phyloP scores from a whole-genome alignment of 92 coral and sea anemone species.

The Palythoa grandis region DNA sequence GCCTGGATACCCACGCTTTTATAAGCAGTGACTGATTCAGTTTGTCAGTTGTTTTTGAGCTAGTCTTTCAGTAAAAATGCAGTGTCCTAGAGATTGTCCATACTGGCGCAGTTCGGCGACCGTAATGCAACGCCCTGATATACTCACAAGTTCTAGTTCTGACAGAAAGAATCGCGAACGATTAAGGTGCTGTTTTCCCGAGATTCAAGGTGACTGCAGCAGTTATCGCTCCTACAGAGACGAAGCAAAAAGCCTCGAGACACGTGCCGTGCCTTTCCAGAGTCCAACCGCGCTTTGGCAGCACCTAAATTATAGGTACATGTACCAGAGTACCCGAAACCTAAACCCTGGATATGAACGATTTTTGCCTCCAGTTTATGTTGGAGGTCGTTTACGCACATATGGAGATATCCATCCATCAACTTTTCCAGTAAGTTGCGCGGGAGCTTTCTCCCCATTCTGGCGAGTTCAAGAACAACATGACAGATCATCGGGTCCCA shows the following conservation, averaged over 20 bases:
- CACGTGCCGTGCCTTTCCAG: conserved; percentile 22
- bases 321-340: neutral
- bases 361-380: conserved; percentile 35
- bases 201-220: conserved; percentile 12
- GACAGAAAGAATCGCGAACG: conserved; percentile 14
- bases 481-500: neutral
- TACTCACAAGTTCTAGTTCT: conserved; percentile 10
- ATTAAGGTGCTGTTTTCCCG: conserved; percentile 4
- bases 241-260: conserved; percentile 7
- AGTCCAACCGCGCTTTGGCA: conserved; percentile 25
- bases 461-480: conserved; percentile 3
- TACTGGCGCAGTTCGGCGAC: conserved; percentile 11
- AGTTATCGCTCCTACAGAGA: conserved; percentile 10
- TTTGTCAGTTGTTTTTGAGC: conserved; percentile 20
- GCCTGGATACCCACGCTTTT: conserved; percentile 26
- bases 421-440: neutral
- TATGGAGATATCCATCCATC: neutral
- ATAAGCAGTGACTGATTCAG: neutral
- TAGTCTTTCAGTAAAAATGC: conserved; percentile 28
- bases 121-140: conserved; percentile 6
- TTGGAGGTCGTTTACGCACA: neutral
- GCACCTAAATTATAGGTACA: conserved; percentile 17
- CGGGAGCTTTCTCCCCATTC: conserved; percentile 8
- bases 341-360: conserved; percentile 23
- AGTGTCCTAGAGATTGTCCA: conserved; percentile 41